Percentiles rank a stretch among this genome's conserved stretches.
Evolutionary conservation across 2,113 vertebrate genomes (phyloP).

Genomic region (Coptodon rendalli): DNA sequence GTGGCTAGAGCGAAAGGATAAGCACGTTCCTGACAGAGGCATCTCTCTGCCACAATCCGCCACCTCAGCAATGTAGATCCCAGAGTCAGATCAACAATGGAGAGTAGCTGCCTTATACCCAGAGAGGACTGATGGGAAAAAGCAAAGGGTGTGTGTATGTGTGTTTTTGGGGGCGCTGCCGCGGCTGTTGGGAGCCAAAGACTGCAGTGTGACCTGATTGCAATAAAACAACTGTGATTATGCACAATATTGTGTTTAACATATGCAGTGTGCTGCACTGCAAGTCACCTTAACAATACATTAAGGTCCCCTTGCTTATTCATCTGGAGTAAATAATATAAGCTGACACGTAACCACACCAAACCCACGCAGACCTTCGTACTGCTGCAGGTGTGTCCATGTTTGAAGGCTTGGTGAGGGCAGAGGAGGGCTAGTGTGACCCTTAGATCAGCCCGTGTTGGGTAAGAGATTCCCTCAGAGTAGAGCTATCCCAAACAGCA

Average conservation of each 20-base stretch:
- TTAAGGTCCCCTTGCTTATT: not conserved
- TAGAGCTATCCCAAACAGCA: conserved; percentile 62
- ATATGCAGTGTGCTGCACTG: not conserved
- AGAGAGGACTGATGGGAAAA: conserved; percentile 32
- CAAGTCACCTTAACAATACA: not conserved
- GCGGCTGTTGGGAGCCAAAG: not conserved
- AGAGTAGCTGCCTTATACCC: conserved; percentile 40
- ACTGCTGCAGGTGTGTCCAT: not conserved
- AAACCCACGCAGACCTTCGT: conserved; percentile 8
- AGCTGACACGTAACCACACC: not conserved
- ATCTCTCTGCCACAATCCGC: conserved; percentile 79
- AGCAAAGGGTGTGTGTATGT: not conserved
- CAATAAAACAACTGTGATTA: conserved; percentile 8
- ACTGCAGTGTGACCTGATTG: not conserved
- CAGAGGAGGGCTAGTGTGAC: not conserved
- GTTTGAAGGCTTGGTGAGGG: not conserved
- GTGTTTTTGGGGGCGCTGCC: not conserved
- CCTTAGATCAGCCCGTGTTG: conserved; percentile 26
- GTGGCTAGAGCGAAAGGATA: conserved; percentile 83
- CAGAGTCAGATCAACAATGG: conserved; percentile 62
- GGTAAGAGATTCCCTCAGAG: conserved; percentile 62
- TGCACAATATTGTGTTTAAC: conserved; percentile 13
- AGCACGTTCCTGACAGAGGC: conserved; percentile 84
- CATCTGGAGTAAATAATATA: not conserved
- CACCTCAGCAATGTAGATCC: conserved; percentile 68